These are phyloP conservation scores for Eupeodes luniger DNA, from an alignment of 2,888 invertebrate genomes.

Conservation along the genomic window DNA sequence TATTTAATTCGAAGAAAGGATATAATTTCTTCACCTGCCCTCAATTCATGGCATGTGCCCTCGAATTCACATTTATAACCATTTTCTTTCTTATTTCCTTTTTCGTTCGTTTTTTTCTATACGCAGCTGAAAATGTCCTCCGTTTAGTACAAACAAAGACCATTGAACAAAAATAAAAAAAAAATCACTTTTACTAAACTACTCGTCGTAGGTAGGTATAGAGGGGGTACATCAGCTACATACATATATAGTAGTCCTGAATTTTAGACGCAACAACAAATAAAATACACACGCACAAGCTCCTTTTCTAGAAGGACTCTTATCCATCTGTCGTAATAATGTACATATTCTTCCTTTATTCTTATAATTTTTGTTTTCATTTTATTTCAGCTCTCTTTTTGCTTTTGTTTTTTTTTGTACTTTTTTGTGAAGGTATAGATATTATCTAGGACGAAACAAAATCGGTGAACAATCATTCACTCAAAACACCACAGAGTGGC, in stretches of 20 bases:
- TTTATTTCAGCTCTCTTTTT: slow-evolving; percentile 5
- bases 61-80: slow-evolving; percentile 59
- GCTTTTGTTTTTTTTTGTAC: neutral
- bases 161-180: slow-evolving; percentile 77
- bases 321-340: slow-evolving; percentile 71
- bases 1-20: slow-evolving; percentile 38
- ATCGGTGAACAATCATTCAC: slow-evolving; percentile 68
- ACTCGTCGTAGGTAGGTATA: neutral
- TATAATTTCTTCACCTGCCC: slow-evolving; percentile 70
- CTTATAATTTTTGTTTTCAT: slow-evolving; percentile 12
- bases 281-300: slow-evolving; percentile 51
- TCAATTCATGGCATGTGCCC: slow-evolving; percentile 70
- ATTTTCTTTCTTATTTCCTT: slow-evolving; percentile 27
- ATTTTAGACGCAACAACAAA: slow-evolving; percentile 41
- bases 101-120: slow-evolving; percentile 4
- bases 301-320: slow-evolving; percentile 55
- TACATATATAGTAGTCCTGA: slow-evolving; percentile 14
- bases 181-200: slow-evolving; percentile 65
- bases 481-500: slow-evolving; percentile 55
- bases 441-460: slow-evolving; percentile 56
- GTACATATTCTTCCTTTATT: slow-evolving; percentile 39
- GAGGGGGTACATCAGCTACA: slow-evolving; percentile 19
- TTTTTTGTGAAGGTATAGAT: slow-evolving; percentile 5
- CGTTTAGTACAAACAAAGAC: slow-evolving; percentile 62
- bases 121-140: slow-evolving; percentile 69